Evolutionary conservation across 2,888 invertebrate genomes (phyloP), one percentile per base, ranked within the genome.

Genomic region (Brachypterus glaber): DNA sequence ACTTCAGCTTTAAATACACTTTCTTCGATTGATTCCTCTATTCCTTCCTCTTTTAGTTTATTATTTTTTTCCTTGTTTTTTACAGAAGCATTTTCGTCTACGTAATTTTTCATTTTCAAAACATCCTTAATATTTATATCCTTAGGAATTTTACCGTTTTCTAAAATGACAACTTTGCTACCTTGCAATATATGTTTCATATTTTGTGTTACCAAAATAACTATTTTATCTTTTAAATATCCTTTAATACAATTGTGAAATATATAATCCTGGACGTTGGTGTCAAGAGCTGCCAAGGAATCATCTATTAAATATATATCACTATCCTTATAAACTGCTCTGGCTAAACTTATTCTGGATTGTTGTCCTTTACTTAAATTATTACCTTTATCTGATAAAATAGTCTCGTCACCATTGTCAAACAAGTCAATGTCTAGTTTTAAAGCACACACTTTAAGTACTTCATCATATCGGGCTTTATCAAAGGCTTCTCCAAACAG

Each of bases 351-450:
- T 18, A 88, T 74, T 42, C 87, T 70, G 2, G 86, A 83, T 58
- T 76, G 74, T 62, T 86, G 86, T n/a, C 86, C 85, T 5, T 86
- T 86, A 13, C 82, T 83, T 4, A 88, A 63, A 8, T 79, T 77
- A 1, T 79, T 73, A 8, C 87, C 87, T 24, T 81, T 70, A 53
- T 87, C 86, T 5, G 86, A 86, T 1, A 87, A 80, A 35, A 81
- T 58, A 0, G 82, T 82, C 47, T 71, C 63, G 54, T 87, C 87
- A 9, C 82, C 82, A 46, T 76, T 69, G 0, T 80, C 76, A 49
- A 87, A 72, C 45, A 77, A 73, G 43, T 74, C 71, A 48, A 87
- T 74, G 60, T 88, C 87, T 48, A 68, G 69, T 32, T 63, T 53
- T 39, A 82, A 55, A 2, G 75, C 74, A 52, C 79, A 79, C 0